Evolutionary conservation across 2,888 invertebrate species (phyloP).

Genomic region (Sminthurides aquaticus): DNA sequence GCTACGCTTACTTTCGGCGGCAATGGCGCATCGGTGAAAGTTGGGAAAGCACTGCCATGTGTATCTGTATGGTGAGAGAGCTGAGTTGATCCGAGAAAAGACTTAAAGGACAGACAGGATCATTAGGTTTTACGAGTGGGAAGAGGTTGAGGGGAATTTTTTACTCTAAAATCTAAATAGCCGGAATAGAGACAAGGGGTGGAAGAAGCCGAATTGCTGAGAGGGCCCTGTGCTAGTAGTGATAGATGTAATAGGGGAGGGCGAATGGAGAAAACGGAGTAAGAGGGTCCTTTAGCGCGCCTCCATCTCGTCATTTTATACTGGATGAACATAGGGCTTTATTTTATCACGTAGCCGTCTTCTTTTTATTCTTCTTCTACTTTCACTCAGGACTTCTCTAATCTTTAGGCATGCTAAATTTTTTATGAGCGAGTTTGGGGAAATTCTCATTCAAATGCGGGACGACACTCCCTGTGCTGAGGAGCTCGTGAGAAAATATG

Average conservation of each 20-base stretch:
- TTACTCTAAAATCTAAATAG: background rate
- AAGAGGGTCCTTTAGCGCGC: too few relatives aligned
- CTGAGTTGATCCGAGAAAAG: background rate
- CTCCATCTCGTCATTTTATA: too few relatives aligned
- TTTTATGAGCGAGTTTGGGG: too few relatives aligned
- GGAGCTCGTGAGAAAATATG: too few relatives aligned
- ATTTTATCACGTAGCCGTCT: slow-evolving; percentile 1
- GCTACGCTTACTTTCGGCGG: too few relatives aligned
- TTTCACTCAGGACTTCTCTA: background rate
- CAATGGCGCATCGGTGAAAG: background rate
- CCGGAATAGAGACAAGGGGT: background rate
- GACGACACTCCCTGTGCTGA: too few relatives aligned
- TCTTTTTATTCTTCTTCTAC: background rate
- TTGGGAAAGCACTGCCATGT: background rate
- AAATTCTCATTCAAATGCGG: too few relatives aligned
- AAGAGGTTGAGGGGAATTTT: background rate
- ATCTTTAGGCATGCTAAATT: background rate
- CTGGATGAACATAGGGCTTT: background rate
- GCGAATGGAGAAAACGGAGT: too few relatives aligned
- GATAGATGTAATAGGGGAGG: too few relatives aligned
- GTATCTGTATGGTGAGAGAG: too few relatives aligned
- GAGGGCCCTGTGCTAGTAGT: too few relatives aligned
- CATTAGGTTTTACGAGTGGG: background rate
- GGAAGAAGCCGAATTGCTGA: background rate
- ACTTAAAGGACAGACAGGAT: background rate